Evolutionary conservation across 2,797 vertebrate species (phyloP).

Genomic region (Buphagus erythrorhynchus): DNA sequence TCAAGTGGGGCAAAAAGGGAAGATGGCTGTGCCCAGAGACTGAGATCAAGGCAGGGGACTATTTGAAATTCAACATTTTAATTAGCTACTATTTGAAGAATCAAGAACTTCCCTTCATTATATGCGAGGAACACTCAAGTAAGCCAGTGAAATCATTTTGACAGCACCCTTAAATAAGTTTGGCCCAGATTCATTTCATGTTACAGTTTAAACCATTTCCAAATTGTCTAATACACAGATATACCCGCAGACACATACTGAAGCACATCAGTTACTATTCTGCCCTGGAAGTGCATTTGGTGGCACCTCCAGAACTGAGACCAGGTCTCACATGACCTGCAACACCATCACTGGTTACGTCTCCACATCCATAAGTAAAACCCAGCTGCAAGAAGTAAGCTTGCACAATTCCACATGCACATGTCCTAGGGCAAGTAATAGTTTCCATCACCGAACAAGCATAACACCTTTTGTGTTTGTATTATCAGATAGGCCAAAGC

Average conservation of each 20-base stretch:
- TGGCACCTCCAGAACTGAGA: neutral
- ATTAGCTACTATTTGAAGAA: neutral
- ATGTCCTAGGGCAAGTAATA: neutral
- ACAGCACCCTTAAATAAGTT: neutral
- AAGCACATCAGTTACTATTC: fast-evolving
- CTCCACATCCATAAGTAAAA: neutral
- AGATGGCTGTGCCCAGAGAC: neutral
- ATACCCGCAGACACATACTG: neutral
- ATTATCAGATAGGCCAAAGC: neutral
- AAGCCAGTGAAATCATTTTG: neutral
- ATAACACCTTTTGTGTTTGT: neutral
- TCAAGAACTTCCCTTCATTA: neutral
- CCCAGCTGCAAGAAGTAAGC: neutral
- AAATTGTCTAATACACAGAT: neutral
- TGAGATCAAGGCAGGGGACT: neutral
- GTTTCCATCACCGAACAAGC: neutral
- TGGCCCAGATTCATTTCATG: neutral
- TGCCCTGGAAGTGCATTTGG: neutral
- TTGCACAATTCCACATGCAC: neutral
- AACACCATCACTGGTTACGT: neutral
- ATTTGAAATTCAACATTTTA: neutral
- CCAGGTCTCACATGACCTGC: neutral
- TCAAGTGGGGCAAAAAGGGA: neutral
- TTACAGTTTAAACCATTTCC: neutral
- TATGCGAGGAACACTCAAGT: neutral